Base-by-base conservation (phyloP, 2,888 invertebrate genomes). In the Asteroscopus sphinx region DNA sequence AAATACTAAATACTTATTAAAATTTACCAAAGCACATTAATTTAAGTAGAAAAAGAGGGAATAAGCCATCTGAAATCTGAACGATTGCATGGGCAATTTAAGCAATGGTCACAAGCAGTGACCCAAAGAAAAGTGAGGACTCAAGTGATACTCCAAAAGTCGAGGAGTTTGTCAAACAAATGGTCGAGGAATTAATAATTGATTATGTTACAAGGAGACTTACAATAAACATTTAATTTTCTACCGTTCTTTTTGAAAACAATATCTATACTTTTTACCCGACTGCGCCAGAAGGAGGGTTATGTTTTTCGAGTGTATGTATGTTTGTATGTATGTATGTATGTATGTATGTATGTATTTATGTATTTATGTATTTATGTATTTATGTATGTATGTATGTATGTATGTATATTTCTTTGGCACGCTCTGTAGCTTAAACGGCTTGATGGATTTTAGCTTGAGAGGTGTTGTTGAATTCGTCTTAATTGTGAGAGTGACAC, bases 41-140 rank as follows among this genome's bases (percentile, higher is more conserved):
- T 21, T 2, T 21, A 21, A 21, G 21, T 21, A 21, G 21, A 2
- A 32, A 30, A 32, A n/a, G 15, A 36, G 52, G 35, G 0, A 0
- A 13, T 12, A 15, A 67, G 41, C 54, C 16, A 25, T 30, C 25
- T 45, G 44, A 26, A 44, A 28, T 32, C 44, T 45, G 25, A 60
- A 68, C 4, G 45, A 45, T 60, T 47, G 25, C 32, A 45, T 32
- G 44, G 39, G 16, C 40, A 40, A 59, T 64, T 66, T 46, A 28
- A 58, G 59, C 59, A 40, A 42, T 64, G 71, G 73, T 59, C 66
- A 68, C 21, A 41, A 47, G 30, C 47, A 33, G 28, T 61, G 55
- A 68, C 63, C 61, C 60, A 56, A 30, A 45, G 52, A 54, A 44
- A 54, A 51, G 25, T 32, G 59, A 32, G 49, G 40, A 47, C 40